A percentile compares a stretch with the other conserved stretches of the same genome.
These are phyloP conservation scores for Trichonephila clavata DNA, from an alignment of 1,140 invertebrate genomes.

Conservation along the genomic window DNA sequence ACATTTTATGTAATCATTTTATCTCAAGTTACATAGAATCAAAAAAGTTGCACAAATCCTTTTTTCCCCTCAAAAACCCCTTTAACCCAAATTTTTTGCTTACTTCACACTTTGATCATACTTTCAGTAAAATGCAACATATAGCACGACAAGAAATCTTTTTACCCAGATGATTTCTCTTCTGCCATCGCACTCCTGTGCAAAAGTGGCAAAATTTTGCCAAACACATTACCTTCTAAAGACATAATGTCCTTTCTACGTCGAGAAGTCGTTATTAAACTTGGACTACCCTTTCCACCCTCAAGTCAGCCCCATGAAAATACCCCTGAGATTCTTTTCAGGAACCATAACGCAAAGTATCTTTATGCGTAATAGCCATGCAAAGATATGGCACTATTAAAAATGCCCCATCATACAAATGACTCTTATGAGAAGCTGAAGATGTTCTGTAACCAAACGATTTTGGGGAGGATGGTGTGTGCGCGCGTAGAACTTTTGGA, in stretches of 20 bases:
- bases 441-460: background rate
- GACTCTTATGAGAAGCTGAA: constrained; percentile 14
- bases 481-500: background rate
- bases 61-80: too few relatives aligned
- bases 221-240: constrained; percentile 39
- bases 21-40: too few relatives aligned
- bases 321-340: background rate
- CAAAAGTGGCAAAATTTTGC: background rate
- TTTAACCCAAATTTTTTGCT: background rate
- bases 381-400: constrained; percentile 50
- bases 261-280: background rate
- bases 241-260: constrained; percentile 32
- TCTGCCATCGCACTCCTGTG: background rate
- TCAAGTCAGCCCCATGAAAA: background rate
- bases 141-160: background rate
- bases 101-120: background rate
- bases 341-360: constrained; percentile 30
- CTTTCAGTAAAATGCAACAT: background rate
- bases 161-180: background rate
- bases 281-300: background rate
- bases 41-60: too few relatives aligned
- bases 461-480: background rate
- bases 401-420: constrained; percentile 30
- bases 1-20: too few relatives aligned
- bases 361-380: constrained; percentile 28